These are phyloP conservation scores for Smittia sp. DNA, from an alignment of 2,888 invertebrate species.

Conservation along the genomic window DNA sequence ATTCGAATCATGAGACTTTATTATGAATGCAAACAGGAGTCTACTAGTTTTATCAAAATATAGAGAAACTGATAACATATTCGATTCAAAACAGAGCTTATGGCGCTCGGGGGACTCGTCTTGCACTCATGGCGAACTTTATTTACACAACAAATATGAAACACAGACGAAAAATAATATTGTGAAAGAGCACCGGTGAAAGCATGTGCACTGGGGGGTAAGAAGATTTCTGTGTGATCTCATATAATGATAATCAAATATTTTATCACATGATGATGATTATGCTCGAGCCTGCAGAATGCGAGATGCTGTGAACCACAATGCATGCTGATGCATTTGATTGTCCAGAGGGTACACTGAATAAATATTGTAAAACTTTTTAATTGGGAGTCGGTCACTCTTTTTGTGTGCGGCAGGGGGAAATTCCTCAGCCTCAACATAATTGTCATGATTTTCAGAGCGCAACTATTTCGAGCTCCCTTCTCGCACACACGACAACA, in stretches of 20 bases:
- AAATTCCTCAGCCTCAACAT: neutral
- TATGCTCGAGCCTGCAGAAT: neutral
- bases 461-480: too few species aligned
- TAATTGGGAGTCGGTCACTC: neutral
- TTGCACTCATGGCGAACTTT: neutral
- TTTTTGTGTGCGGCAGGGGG: neutral
- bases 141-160: neutral
- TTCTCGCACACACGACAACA: neutral
- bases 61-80: slow-evolving; percentile 2
- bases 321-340: neutral
- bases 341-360: neutral
- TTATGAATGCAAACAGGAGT: slow-evolving; percentile 17
- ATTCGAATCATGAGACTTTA: too few species aligned
- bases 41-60: slow-evolving; percentile 7
- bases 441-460: too few species aligned
- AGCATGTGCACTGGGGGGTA: neutral
- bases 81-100: neutral
- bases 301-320: neutral
- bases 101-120: neutral
- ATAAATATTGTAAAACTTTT: slow-evolving; percentile 36
- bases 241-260: slow-evolving; percentile 35
- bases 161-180: neutral
- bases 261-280: slow-evolving; percentile 35
- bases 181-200: neutral
- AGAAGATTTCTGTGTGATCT: slow-evolving; percentile 16